phyloP scores from a whole-genome alignment of 2,113 vertebrate species.

The Nettapus auritus region DNA sequence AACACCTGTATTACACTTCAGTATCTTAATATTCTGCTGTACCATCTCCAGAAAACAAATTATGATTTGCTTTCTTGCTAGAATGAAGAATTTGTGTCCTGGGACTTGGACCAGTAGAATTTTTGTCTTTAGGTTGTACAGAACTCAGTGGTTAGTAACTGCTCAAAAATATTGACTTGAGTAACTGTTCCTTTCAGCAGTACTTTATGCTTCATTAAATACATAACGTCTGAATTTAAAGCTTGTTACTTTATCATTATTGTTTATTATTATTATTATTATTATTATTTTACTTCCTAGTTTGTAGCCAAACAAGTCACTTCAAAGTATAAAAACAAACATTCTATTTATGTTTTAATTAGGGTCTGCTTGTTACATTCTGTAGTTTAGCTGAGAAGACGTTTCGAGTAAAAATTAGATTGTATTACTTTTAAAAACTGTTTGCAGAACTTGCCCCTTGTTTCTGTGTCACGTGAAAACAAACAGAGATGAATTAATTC shows the following conservation, averaged over 20 bases:
- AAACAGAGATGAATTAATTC: neutral
- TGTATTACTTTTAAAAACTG: neutral
- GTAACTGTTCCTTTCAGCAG: neutral
- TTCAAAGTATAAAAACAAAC: neutral
- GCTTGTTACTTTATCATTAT: neutral
- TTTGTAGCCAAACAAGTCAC: rapidly evolving
- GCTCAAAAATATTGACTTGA: neutral
- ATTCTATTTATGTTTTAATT: neutral
- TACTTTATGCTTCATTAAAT: neutral
- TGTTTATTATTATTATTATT: too few relatives aligned
- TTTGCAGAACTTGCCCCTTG: neutral
- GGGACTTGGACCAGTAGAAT: neutral
- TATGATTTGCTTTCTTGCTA: neutral
- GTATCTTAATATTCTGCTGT: neutral
- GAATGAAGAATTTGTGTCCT: neutral
- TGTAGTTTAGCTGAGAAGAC: neutral
- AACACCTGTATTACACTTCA: neutral
- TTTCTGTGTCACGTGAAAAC: neutral
- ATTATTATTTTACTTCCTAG: neutral
- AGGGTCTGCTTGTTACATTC: neutral
- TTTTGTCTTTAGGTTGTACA: neutral
- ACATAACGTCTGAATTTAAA: neutral
- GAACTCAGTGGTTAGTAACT: neutral
- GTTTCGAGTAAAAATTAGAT: neutral
- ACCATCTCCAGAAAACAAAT: neutral